These are phyloP conservation scores for Gouania willdenowi DNA, from an alignment of 2,797 vertebrate species.

Conservation along the genomic window DNA sequence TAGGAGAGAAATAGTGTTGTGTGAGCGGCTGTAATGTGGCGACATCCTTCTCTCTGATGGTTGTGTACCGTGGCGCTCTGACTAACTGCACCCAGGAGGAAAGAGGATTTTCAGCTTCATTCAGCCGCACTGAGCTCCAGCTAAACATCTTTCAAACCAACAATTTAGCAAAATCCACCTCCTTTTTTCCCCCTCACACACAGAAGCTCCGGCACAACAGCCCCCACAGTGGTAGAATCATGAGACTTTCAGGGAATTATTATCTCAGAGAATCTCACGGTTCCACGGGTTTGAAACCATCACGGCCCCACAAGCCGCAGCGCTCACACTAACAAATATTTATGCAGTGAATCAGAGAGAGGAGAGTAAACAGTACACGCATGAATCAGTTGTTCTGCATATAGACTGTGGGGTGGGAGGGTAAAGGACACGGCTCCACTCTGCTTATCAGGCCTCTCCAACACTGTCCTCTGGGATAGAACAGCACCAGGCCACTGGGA, in stretches of 20 bases:
- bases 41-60: conserved; percentile 53
- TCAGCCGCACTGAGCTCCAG: conserved; percentile 51
- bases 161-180: conserved; percentile 34
- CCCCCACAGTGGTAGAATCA: conserved; percentile 10
- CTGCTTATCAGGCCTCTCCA: conserved; percentile 49
- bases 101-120: conserved; percentile 57
- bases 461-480: conserved; percentile 44
- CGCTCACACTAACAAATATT: conserved; percentile 5
- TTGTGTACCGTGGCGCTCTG: conserved; percentile 32
- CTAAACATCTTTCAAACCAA: conserved; percentile 58
- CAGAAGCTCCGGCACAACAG: conserved; percentile 1
- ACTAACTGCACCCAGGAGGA: conserved; percentile 58
- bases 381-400: conserved; percentile 21
- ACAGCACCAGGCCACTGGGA: conserved; percentile 51
- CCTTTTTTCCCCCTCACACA: conserved; percentile 10
- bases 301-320: not conserved
- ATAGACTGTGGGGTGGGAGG: conserved; percentile 7
- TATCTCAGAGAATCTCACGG: conserved; percentile 17
- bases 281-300: not conserved
- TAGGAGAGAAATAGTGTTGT: no score
- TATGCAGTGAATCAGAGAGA: not conserved
- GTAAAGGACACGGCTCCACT: conserved; percentile 15
- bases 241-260: conserved; percentile 24
- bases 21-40: conserved; percentile 24
- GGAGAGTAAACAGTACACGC: not conserved